phyloP scores from a whole-genome alignment of 2,888 invertebrate genomes.

The Cataglyphis albicans region DNA sequence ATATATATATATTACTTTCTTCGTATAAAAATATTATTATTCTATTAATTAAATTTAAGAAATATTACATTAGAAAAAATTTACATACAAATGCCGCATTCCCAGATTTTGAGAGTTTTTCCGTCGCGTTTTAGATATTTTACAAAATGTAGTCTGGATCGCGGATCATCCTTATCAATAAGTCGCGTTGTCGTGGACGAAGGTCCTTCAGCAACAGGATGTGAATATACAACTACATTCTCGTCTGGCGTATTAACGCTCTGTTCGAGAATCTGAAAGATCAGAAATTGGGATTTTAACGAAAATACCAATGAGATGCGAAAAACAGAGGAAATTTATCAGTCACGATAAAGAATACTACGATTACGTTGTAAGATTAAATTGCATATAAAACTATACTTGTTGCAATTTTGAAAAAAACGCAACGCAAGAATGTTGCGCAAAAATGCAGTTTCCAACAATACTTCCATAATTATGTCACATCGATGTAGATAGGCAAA shows the following conservation, averaged over 20 bases:
- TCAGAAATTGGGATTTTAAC: background rate
- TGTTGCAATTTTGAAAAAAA: constrained; percentile 1
- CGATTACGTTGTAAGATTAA: background rate
- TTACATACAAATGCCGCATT: constrained; percentile 91
- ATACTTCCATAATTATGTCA: constrained; percentile 24
- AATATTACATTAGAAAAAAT: background rate
- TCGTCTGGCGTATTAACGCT: constrained; percentile 70
- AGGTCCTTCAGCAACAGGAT: constrained; percentile 66
- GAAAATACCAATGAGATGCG: background rate
- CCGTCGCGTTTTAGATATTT: constrained; percentile 90
- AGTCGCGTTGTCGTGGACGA: constrained; percentile 74
- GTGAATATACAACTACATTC: constrained; percentile 71
- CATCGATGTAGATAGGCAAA: constrained; percentile 49
- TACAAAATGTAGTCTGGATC: constrained; percentile 89
- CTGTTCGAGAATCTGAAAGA: constrained; percentile 76
- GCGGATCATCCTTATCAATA: constrained; percentile 88
- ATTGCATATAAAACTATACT: background rate
- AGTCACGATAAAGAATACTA: background rate
- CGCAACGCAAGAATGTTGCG: background rate
- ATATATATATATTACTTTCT: background rate
- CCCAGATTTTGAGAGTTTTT: constrained; percentile 90
- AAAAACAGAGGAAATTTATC: background rate
- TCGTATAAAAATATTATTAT: background rate
- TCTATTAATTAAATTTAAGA: background rate
- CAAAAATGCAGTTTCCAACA: constrained; percentile 28